Conservation (phyloP, 2,888 invertebrate genomes). For the Hartigia nigra region DNA sequence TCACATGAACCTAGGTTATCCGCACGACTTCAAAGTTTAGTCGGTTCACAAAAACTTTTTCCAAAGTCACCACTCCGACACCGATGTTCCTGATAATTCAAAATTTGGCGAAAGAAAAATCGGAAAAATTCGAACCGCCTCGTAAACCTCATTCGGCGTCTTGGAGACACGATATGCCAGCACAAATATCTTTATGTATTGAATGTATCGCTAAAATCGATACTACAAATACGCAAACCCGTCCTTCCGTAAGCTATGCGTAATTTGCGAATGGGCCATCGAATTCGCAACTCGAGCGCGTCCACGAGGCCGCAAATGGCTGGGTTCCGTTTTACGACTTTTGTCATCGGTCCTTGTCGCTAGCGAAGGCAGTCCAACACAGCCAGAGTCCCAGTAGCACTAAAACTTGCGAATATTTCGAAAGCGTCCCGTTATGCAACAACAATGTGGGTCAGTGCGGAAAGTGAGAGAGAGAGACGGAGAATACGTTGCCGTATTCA, state of each 20-base stretch:
- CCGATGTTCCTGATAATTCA: background rate
- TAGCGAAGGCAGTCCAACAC: background rate
- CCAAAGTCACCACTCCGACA: background rate
- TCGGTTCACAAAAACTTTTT: background rate
- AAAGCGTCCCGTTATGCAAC: conserved; percentile 55
- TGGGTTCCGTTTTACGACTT: conserved; percentile 5
- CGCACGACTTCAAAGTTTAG: background rate
- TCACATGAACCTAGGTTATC: background rate
- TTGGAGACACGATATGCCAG: background rate
- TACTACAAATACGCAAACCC: background rate
- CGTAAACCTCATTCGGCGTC: background rate
- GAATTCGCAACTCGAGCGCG: background rate
- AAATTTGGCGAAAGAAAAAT: background rate
- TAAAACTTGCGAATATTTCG: conserved; percentile 52
- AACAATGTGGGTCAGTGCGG: conserved; percentile 55
- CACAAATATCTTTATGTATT: background rate
- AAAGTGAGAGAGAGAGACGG: conserved; percentile 18
- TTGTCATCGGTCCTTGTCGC: background rate
- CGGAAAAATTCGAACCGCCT: background rate
- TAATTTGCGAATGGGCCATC: background rate
- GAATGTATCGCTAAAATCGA: background rate
- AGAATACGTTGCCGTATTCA: conserved; percentile 30
- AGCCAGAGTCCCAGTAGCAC: conserved; percentile 22
- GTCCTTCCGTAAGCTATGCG: background rate
- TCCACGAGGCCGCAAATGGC: background rate